A percentile compares a stretch with the other conserved stretches of the same genome.
phyloP scores from a whole-genome alignment of 1,140 invertebrate genomes.

The Phocides pigmalion region DNA sequence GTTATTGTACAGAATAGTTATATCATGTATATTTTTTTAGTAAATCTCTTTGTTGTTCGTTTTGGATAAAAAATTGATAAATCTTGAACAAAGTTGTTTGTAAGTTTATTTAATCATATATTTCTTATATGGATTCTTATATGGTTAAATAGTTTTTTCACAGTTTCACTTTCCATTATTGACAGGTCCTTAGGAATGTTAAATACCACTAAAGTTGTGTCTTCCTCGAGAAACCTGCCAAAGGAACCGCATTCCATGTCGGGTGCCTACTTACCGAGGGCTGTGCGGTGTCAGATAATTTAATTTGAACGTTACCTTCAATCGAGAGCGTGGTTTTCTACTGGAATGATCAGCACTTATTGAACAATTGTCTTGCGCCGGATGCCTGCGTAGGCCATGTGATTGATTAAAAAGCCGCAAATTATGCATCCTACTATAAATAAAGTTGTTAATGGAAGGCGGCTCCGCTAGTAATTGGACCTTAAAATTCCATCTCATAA shows the following conservation, averaged over 20 bases:
- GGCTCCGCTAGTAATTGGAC: constrained; percentile 69
- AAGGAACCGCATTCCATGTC: constrained; percentile 49
- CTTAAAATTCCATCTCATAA: constrained; percentile 65
- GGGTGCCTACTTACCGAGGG: constrained; percentile 40
- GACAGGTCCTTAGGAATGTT: constrained; percentile 25
- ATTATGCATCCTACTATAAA: constrained; percentile 77
- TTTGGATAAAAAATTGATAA: too few species aligned
- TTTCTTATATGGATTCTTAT: background rate
- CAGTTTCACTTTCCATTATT: constrained; percentile 37
- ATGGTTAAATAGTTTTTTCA: background rate
- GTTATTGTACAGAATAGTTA: background rate
- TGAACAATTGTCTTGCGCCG: constrained; percentile 65
- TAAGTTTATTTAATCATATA: background rate
- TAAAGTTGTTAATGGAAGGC: constrained; percentile 77
- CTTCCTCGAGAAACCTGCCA: constrained; percentile 20
- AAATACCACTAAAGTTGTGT: constrained; percentile 7
- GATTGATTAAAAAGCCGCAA: constrained; percentile 79
- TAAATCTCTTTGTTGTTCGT: background rate
- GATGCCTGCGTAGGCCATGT: constrained; percentile 62
- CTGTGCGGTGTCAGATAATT: constrained; percentile 39
- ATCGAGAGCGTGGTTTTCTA: constrained; percentile 36
- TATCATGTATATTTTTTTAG: background rate
- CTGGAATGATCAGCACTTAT: constrained; percentile 58
- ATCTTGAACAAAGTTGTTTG: too few species aligned
- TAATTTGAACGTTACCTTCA: constrained; percentile 45